Evolutionary conservation across 2,888 invertebrate species (phyloP), one percentile per base, ranked within the genome.

Genomic region (Caenorhabditis becei): DNA sequence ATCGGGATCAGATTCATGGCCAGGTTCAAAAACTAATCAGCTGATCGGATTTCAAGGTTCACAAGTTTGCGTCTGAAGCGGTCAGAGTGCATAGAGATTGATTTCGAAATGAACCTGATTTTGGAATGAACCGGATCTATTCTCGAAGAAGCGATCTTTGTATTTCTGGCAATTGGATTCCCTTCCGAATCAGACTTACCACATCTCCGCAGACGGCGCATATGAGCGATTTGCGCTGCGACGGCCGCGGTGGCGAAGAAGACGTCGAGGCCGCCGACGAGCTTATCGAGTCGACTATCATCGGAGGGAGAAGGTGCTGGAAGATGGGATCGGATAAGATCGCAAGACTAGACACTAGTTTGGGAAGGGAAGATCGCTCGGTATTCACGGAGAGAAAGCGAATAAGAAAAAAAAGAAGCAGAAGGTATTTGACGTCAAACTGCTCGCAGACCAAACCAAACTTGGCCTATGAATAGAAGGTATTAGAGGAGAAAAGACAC

Each of bases 121-220:
- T 41, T 14, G 41, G 3, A 14, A 14, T 41, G 41, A 16, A 41
- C 41, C 10, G 41, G 41, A 41, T 41, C 41, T 41, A 4, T 7
- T 32, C 32, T 10, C 10, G 10, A 32, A 7, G 44, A 5, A 44
- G 2, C 3, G 49, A 44, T 53, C 56, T 41, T 26, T 35, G 23
- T 20, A 32, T 41, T n/a, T 20, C 18, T 18, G 41, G 4, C 32
- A 32, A 32, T 41, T 41, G 14, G 41, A 41, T 41, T 10, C 37
- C n/a, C 11, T 28, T 14, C 28, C 16, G 26, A 5, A 24, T 10
- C 14, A 49, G 11, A 62, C 82, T 24, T 44, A 84, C 84, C 75
- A 75, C 58, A 47, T 84, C 84, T 54, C 84, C 84, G 54, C 84
- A 84, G 11, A 84, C 84, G 2, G 71, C 83, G 59, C 84, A 84